A percentile compares a stretch with the other conserved stretches of the same genome.
Conservation (phyloP, 2,797 vertebrate genomes). For the Leptodactylus fallax region DNA sequence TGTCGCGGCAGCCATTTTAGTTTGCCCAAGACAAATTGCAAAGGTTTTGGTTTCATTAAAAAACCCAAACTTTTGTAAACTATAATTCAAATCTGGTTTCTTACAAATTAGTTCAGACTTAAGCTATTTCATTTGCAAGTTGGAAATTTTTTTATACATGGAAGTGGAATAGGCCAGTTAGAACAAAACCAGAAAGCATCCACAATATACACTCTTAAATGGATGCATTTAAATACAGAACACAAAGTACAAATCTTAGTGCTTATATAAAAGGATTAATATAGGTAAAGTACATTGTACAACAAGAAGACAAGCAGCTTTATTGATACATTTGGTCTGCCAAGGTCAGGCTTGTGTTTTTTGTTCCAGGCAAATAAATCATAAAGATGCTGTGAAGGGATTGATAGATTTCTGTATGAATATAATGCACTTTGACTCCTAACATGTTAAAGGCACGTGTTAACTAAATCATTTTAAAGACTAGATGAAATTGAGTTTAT, state of each 20-base stretch:
- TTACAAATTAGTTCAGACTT: neutral
- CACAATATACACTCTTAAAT: neutral
- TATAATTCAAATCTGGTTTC: too few species aligned
- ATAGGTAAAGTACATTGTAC: neutral
- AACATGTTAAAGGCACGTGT: conserved; percentile 16
- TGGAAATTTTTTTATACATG: neutral
- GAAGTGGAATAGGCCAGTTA: neutral
- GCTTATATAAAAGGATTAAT: neutral
- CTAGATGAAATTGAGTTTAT: neutral
- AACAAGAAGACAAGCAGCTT: neutral
- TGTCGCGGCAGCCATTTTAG: too few species aligned
- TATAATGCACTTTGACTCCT: neutral
- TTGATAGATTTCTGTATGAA: neutral
- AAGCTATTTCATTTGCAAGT: too few species aligned
- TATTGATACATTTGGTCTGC: neutral
- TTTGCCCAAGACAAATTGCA: too few species aligned
- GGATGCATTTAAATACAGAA: neutral
- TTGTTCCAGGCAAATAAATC: conserved; percentile 2
- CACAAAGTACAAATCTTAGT: neutral
- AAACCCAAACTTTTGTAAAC: too few species aligned
- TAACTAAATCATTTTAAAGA: conserved; percentile 5
- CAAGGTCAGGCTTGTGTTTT: conserved; percentile 1
- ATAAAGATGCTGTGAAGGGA: neutral
- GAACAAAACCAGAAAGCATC: neutral
- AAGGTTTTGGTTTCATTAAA: too few species aligned